Evolutionary conservation across 2,797 vertebrate species (phyloP).

Genomic region (Halcyon badia): DNA sequence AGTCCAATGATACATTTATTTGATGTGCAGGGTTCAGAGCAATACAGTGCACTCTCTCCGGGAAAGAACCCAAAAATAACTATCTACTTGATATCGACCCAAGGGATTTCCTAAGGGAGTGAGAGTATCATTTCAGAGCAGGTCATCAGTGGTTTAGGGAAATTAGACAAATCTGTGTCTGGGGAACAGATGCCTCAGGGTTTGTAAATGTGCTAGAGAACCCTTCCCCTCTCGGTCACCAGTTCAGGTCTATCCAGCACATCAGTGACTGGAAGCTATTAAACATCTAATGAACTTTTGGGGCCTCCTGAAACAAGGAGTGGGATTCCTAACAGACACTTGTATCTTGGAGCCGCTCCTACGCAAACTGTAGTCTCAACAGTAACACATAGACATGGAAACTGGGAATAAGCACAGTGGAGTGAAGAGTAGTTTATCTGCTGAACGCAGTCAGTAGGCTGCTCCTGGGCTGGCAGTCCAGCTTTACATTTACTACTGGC

Average conservation of each 20-base stretch:
- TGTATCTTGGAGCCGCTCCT: background rate
- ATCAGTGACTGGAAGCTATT: conserved; percentile 49
- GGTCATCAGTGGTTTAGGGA: conserved; percentile 51
- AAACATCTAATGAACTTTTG: conserved; percentile 50
- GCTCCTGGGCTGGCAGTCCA: background rate
- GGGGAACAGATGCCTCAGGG: conserved; percentile 61
- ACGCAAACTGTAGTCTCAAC: background rate
- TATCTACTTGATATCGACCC: conserved; percentile 59
- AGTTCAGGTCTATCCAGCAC: conserved; percentile 38
- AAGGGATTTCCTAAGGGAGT: conserved; percentile 67
- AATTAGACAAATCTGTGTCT: conserved; percentile 63
- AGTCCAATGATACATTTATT: conserved; percentile 37
- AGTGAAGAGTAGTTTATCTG: background rate
- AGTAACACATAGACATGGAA: background rate
- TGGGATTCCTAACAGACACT: background rate
- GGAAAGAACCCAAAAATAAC: conserved; percentile 71
- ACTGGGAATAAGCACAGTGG: background rate
- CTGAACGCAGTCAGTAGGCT: background rate
- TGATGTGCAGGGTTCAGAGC: conserved; percentile 42
- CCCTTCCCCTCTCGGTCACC: conserved; percentile 53
- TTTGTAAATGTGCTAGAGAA: conserved; percentile 55
- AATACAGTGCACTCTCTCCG: conserved; percentile 49
- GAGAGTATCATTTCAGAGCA: conserved; percentile 39
- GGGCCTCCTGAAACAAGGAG: conserved; percentile 12
- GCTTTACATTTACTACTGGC: background rate